Base-by-base conservation (phyloP, 1,140 invertebrate species). In the Tetramorium simillimum region DNA sequence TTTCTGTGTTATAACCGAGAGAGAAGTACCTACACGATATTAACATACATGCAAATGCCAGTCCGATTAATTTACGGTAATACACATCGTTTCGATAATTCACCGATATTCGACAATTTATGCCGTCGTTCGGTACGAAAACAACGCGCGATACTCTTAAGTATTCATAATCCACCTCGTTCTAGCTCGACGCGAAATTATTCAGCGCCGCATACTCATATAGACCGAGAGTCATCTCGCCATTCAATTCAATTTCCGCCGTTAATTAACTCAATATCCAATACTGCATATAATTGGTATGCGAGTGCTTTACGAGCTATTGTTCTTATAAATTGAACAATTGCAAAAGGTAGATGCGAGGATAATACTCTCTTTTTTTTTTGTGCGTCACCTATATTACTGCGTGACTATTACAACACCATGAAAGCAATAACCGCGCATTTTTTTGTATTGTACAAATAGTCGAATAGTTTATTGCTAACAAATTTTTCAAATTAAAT, bases 251-350 rank as follows among this genome's bases (percentile, higher is more conserved):
- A 81, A 81, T 81, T 56, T 37, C 24, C 21, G 37, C 21, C 24
- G 37, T 37, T 81, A 70, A 81, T 81, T 70, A 56, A 81, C 49
- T 81, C 78, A 70, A 10, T 70, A 56, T 70, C 24, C 65, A 56
- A 70, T 70, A 81, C 14, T 46, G 49, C 10, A 43, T 56, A 24
- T 56, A 70, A 70, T 70, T 58, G 49, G 10, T 60, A 58, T 18
- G 12, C 51, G 49, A 56, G n/a, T 28, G 37, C 21, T 81, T 81
- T 81, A 81, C 49, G 63, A 81, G 49, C 78, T 70, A 81, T 81
- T 70, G 63, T 81, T 81, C 78, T 56, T 56, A 28, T 81, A 53
- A 81, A 58, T 70, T 40, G 37, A 81, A 81, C 18, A 56, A 81
- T 53, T 37, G 33, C 2, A 40, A 24, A 69, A 24, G 46, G 33